Base-by-base conservation (phyloP, 2,888 invertebrate species). In the Tenthredo scrophulariae region DNA sequence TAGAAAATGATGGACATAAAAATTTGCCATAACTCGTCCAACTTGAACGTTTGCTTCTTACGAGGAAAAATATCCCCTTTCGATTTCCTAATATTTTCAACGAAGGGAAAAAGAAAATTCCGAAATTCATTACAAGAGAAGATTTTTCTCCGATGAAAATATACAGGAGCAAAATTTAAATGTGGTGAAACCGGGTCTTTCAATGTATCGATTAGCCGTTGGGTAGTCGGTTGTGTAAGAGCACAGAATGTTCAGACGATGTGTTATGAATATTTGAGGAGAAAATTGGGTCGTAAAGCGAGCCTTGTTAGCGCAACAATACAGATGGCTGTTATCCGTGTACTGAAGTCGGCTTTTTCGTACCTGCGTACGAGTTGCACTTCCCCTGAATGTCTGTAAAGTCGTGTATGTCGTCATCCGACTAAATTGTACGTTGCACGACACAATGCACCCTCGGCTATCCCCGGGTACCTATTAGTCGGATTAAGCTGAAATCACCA, bases 251-350 rank as follows among this genome's bases (percentile, higher is more conserved):
- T 77, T 77, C 77, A 77, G 77, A 77, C 77, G 54, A 77, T 33
- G 29, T 18, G 77, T 43, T 86, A 89, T 89, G 87, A 90, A 90
- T 90, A 90, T 90, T 90, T 90, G 86, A 90, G 83, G 85, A 84
- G 84, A 86, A 88, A 90, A 91, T 90, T 89, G 89, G 88, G 89
- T 88, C 87, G 87, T 89, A 90, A 90, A 91, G 89, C 89, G 88
- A 86, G 86, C 43, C 86, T 88, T 89, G 89, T 88, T 88, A 86
- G 86, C 87, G 84, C 77, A 85, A 90, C 90, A 89, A 89, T 89
- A 33, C 77, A 50, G 18, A 54, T 77, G 54, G 77, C n/a, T 46
- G 77, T 77, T 50, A 50, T 50, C 77, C 75, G 77, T 77, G 33
- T 40, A 74, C 50, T 54, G 33, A 22, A 26, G 46, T 29, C 26